A percentile compares a stretch with the other conserved stretches of the same genome.
Conservation (phyloP, 2,888 invertebrate species). For the Phlogophora meticulosa region DNA sequence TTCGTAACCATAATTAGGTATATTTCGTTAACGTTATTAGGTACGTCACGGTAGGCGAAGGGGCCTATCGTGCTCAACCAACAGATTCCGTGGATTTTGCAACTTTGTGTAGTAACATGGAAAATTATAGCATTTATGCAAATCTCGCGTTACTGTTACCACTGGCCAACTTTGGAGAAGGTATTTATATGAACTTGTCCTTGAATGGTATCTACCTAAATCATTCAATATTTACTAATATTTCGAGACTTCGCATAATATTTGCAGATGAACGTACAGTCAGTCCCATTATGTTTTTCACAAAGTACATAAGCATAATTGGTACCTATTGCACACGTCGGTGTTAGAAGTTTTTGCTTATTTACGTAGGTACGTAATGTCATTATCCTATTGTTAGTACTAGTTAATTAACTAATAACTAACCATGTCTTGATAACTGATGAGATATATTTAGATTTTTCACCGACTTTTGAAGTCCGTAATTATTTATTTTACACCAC, state of each 20-base stretch:
- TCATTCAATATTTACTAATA: background rate
- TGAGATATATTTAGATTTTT: background rate
- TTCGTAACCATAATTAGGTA: slow-evolving; percentile 33
- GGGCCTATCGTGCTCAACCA: slow-evolving; percentile 39
- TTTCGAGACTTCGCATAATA: no score
- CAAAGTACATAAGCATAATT: background rate
- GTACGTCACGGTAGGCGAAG: slow-evolving; percentile 34
- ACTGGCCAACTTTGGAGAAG: background rate
- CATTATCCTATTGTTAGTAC: background rate
- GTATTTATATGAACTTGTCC: slow-evolving; percentile 16
- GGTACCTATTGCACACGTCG: background rate
- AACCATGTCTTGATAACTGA: background rate
- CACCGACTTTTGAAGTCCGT: no score
- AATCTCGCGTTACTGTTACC: slow-evolving; percentile 23
- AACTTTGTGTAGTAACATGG: slow-evolving; percentile 49
- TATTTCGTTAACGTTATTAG: slow-evolving; percentile 31
- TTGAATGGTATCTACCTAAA: background rate
- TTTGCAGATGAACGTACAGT: no score
- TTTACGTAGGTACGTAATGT: background rate
- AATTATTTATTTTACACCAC: no score
- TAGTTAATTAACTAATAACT: background rate
- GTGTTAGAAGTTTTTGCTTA: slow-evolving; percentile 4
- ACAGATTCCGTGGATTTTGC: slow-evolving; percentile 36
- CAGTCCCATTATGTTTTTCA: no score
- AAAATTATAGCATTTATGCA: slow-evolving; percentile 39